Conservation (phyloP, 2,888 invertebrate species). For the Smittia aterrima region DNA sequence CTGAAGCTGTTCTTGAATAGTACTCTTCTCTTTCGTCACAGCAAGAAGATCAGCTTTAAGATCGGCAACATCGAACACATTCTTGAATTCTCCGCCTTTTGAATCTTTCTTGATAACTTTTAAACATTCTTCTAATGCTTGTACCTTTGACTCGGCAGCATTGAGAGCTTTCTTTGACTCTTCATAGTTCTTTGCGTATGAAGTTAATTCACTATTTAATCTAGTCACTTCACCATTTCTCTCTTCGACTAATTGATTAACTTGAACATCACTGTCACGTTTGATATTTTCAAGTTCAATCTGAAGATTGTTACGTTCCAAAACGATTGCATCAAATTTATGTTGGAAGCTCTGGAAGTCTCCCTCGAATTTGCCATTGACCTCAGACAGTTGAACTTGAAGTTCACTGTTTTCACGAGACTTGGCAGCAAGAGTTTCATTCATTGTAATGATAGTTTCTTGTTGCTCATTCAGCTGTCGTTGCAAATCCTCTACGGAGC, state of each 20-base stretch:
- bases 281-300: slow-evolving; percentile 47
- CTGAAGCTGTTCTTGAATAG: slow-evolving; percentile 54
- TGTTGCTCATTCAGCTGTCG: slow-evolving; percentile 65
- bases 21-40: slow-evolving; percentile 57
- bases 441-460: slow-evolving; percentile 57
- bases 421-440: slow-evolving; percentile 56
- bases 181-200: slow-evolving; percentile 48
- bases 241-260: slow-evolving; percentile 49
- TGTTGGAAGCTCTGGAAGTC: slow-evolving; percentile 60
- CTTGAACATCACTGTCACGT: slow-evolving; percentile 51
- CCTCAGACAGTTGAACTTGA: slow-evolving; percentile 51
- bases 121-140: slow-evolving; percentile 56
- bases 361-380: slow-evolving; percentile 56
- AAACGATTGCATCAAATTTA: slow-evolving; percentile 57
- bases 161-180: slow-evolving; percentile 49
- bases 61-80: slow-evolving; percentile 59
- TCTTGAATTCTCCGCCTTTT: slow-evolving; percentile 53
- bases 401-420: slow-evolving; percentile 59
- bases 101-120: slow-evolving; percentile 53
- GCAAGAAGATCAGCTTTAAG: slow-evolving; percentile 61
- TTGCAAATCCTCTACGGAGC: slow-evolving; percentile 66
- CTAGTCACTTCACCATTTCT: slow-evolving; percentile 51
- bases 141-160: slow-evolving; percentile 51
- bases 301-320: slow-evolving; percentile 51
- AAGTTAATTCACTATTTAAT: slow-evolving; percentile 50